phyloP scores from a whole-genome alignment of 2,113 vertebrate genomes.

The Ctenodactylus gundi region DNA sequence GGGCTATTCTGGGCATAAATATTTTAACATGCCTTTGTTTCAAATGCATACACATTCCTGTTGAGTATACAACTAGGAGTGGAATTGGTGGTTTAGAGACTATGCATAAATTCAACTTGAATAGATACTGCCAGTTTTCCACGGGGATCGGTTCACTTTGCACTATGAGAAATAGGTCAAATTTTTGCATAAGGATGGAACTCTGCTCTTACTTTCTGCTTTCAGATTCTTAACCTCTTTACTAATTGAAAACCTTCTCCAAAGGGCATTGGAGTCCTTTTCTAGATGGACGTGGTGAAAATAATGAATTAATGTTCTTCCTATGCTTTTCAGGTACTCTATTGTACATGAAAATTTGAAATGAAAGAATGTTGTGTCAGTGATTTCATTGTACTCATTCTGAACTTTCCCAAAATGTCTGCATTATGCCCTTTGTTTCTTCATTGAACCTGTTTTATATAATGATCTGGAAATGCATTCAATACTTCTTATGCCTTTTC shows the following conservation, averaged over 20 bases:
- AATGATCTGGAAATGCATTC: conserved; percentile 3
- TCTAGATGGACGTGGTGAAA: background rate
- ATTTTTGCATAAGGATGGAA: background rate
- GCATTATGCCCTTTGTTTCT: background rate
- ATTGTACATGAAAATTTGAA: background rate
- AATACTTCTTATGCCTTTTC: background rate
- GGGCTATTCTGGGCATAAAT: background rate
- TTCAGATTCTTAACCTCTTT: background rate
- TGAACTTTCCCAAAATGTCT: background rate
- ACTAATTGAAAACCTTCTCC: background rate
- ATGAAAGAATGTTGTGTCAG: conserved; percentile 4
- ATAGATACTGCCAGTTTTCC: background rate
- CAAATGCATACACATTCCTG: background rate
- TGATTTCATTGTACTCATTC: background rate
- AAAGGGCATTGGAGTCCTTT: background rate
- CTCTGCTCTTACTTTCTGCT: background rate
- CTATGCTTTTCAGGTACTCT: background rate
- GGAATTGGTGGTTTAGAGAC: background rate
- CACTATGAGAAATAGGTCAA: background rate
- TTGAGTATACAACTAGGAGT: background rate
- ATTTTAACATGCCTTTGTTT: background rate
- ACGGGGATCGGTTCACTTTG: background rate
- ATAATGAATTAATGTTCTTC: background rate
- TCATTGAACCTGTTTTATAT: background rate
- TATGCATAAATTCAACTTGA: background rate